Percentiles rank a stretch among this genome's conserved stretches.
These are phyloP conservation scores for Ligdia adustata DNA, from an alignment of 2,888 invertebrate genomes.

Conservation along the genomic window DNA sequence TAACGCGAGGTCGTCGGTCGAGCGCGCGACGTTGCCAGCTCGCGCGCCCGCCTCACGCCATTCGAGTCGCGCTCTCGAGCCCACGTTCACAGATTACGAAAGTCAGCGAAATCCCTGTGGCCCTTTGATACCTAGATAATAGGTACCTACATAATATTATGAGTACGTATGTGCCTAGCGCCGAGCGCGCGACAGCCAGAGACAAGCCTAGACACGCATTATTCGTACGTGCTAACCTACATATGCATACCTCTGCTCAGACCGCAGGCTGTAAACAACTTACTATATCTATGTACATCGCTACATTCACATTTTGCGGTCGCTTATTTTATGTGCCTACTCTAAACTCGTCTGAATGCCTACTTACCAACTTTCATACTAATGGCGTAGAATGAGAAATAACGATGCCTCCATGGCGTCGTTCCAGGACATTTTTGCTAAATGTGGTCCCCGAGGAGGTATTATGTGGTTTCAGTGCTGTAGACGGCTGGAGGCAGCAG, in stretches of 20 bases:
- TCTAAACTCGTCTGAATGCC: background rate
- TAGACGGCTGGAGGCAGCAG: too few species aligned
- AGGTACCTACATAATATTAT: too few species aligned
- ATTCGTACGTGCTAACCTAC: constrained; percentile 45
- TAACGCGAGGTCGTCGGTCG: constrained; percentile 80
- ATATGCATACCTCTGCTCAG: constrained; percentile 21
- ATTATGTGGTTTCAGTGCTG: too few species aligned
- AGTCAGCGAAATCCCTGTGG: constrained; percentile 67
- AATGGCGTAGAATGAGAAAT: constrained; percentile 49
- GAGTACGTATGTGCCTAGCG: too few species aligned
- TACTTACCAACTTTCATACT: constrained; percentile 36
- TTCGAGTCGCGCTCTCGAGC: constrained; percentile 50
- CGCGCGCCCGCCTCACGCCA: constrained; percentile 53
- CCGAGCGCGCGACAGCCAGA: too few species aligned
- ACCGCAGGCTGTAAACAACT: constrained; percentile 13
- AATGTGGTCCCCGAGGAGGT: background rate
- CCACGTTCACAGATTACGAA: constrained; percentile 67
- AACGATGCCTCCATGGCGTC: constrained; percentile 47
- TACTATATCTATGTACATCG: constrained; percentile 5
- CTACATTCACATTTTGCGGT: constrained; percentile 2
- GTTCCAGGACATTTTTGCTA: constrained; percentile 39
- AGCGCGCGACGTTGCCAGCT: constrained; percentile 75
- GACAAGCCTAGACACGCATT: constrained; percentile 52
- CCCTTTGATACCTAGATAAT: constrained; percentile 59
- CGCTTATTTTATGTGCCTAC: background rate